A percentile compares a stretch with the other conserved stretches of the same genome.
Evolutionary conservation across 2,797 vertebrate species (phyloP).

Genomic region (Poecilia velifera): DNA sequence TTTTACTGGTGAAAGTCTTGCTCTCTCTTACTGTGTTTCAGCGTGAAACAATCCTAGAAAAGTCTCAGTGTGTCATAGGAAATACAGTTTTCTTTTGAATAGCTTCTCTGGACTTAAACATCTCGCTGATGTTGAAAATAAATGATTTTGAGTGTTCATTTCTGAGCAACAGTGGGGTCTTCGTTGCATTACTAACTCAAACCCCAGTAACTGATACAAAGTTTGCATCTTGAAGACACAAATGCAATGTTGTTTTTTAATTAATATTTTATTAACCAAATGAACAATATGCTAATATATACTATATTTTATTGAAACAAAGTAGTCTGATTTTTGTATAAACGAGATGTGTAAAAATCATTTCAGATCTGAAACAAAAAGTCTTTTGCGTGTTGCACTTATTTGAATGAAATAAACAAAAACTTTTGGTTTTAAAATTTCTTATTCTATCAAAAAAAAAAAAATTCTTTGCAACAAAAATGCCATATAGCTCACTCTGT

Average conservation of each 20-base stretch:
- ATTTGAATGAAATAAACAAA: background rate
- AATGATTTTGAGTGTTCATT: background rate
- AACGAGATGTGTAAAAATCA: background rate
- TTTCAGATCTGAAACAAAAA: background rate
- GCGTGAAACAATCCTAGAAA: background rate
- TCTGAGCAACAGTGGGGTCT: background rate
- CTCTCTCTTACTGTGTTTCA: background rate
- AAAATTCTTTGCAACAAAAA: background rate
- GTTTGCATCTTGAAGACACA: background rate
- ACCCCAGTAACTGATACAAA: background rate
- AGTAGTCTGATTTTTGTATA: background rate
- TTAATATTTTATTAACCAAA: background rate
- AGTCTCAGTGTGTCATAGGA: background rate
- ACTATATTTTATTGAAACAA: background rate
- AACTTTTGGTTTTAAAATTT: too few relatives aligned
- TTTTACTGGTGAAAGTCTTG: background rate
- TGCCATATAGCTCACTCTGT: background rate
- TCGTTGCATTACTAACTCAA: background rate
- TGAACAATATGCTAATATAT: background rate
- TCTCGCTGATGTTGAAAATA: background rate
- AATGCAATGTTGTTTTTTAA: background rate
- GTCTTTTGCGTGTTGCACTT: background rate
- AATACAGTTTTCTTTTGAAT: background rate
- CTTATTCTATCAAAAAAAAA: background rate
- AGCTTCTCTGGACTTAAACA: background rate